Conservation (phyloP, 2,113 vertebrate species). For the Prolemur simus region DNA sequence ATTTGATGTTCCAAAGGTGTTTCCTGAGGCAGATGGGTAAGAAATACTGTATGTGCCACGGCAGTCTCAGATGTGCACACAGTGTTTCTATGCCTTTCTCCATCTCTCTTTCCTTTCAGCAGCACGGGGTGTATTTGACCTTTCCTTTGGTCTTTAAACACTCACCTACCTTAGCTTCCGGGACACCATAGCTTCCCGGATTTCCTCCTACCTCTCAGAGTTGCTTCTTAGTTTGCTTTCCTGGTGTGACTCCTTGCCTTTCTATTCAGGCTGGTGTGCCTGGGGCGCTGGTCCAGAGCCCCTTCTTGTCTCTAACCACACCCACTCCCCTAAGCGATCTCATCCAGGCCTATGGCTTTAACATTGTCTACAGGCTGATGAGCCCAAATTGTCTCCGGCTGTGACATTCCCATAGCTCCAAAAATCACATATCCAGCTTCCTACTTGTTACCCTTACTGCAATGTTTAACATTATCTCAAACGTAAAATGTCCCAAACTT, state of each 20-base stretch:
- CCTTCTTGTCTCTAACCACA: not conserved
- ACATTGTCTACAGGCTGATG: not conserved
- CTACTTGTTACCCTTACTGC: not conserved
- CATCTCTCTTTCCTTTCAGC: not conserved
- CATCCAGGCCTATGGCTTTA: not conserved
- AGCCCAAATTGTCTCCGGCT: not conserved
- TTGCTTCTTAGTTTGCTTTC: not conserved
- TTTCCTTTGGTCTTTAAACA: not conserved
- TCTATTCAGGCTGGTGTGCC: not conserved
- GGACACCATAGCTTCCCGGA: not conserved
- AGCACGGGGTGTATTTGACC: not conserved
- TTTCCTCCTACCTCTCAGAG: not conserved
- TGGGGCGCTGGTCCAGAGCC: too few relatives aligned
- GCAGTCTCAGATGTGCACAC: not conserved
- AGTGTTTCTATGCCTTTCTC: not conserved
- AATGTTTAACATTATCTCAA: not conserved
- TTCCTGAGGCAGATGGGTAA: not conserved
- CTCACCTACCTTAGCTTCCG: not conserved
- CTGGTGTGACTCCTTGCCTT: not conserved
- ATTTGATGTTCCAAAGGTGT: not conserved
- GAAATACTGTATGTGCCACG: not conserved
- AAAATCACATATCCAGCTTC: not conserved
- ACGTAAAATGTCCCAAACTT: not conserved
- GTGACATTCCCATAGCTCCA: not conserved
- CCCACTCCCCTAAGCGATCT: not conserved